These are phyloP conservation scores for Sebastes vulpes DNA, from an alignment of 2,797 vertebrate genomes.

Conservation along the genomic window DNA sequence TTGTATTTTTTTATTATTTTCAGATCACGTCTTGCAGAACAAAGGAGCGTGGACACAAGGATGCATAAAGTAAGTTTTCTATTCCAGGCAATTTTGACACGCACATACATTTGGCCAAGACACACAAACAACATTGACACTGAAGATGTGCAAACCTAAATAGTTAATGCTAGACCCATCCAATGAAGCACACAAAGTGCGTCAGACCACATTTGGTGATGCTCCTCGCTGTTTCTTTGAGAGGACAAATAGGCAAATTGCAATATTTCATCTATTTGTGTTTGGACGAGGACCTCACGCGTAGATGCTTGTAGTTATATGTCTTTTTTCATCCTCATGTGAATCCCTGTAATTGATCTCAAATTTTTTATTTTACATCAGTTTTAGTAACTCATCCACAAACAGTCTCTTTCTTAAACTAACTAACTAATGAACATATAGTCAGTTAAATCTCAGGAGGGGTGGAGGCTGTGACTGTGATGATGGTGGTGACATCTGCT, in stretches of 20 bases:
- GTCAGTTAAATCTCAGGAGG: neutral
- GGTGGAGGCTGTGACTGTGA: neutral
- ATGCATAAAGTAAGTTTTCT: neutral
- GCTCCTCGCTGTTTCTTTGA: neutral
- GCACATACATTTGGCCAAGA: constrained; percentile 12
- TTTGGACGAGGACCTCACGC: neutral
- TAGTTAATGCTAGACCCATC: constrained; percentile 1
- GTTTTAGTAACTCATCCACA: neutral
- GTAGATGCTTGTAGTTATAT: neutral
- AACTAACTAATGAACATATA: neutral
- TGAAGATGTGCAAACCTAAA: constrained; percentile 31
- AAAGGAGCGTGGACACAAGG: neutral
- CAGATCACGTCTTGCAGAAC: neutral
- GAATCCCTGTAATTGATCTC: neutral
- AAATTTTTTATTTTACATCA: neutral
- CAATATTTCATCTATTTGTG: constrained; percentile 7
- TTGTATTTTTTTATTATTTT: neutral
- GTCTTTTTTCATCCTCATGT: neutral
- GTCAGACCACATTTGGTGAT: constrained; percentile 2
- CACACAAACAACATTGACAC: constrained; percentile 26
- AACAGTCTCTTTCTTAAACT: neutral
- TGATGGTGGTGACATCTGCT: neutral
- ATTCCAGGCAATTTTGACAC: neutral
- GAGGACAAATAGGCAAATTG: constrained; percentile 2
- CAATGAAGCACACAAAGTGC: neutral